Percentiles rank a stretch among this genome's conserved stretches.
phyloP scores from a whole-genome alignment of 2,113 vertebrate species.

The Scartelaos histophorus region DNA sequence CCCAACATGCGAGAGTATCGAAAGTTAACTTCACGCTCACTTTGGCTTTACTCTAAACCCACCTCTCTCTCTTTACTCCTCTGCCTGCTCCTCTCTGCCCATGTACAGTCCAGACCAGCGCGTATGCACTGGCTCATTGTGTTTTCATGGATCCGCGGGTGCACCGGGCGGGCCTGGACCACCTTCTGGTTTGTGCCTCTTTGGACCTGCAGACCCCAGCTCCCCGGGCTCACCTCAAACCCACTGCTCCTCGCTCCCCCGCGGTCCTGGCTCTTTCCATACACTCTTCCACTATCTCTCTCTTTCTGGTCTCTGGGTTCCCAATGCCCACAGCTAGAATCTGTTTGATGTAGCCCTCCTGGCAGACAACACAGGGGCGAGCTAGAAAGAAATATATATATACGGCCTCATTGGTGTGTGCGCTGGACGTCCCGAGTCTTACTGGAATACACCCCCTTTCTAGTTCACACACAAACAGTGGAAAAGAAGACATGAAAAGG shows the following conservation, averaged over 20 bases:
- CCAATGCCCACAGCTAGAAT: conserved; percentile 69
- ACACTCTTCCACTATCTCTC: background rate
- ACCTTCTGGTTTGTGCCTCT: conserved; percentile 40
- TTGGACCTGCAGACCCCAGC: conserved; percentile 13
- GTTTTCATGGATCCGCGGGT: conserved; percentile 42
- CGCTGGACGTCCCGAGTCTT: conserved; percentile 6
- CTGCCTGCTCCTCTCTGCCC: conserved; percentile 6
- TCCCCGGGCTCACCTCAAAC: conserved; percentile 39
- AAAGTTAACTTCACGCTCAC: background rate
- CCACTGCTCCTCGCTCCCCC: conserved; percentile 45
- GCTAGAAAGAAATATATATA: conserved; percentile 19
- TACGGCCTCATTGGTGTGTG: conserved; percentile 30
- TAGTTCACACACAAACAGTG: conserved; percentile 46
- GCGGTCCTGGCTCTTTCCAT: conserved; percentile 2
- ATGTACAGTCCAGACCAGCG: conserved; percentile 16
- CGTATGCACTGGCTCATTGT: conserved; percentile 33
- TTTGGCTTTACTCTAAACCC: background rate
- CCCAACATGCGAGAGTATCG: no score
- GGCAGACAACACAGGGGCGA: conserved; percentile 61
- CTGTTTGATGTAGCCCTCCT: conserved; percentile 73
- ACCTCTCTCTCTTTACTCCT: conserved; percentile 15
- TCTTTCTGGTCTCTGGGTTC: conserved; percentile 61
- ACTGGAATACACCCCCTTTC: conserved; percentile 45
- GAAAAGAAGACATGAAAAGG: conserved; percentile 69
- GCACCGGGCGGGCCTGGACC: conserved; percentile 31